Base-by-base conservation (phyloP, 2,797 vertebrate genomes). In the Cynodonichthys magdalenae region DNA sequence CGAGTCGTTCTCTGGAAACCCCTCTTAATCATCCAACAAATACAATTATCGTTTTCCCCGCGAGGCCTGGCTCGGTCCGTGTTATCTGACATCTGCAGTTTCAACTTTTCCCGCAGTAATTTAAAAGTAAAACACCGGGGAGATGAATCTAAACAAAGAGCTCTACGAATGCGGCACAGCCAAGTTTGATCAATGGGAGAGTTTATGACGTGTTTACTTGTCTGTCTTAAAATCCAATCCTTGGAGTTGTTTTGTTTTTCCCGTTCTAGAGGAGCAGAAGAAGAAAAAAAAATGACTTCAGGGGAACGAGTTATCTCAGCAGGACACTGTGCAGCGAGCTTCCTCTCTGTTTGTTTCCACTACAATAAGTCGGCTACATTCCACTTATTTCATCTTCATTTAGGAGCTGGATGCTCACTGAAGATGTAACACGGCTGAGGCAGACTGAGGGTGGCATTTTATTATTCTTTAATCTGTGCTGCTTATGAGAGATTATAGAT, bases 11-110 rank as follows among this genome's bases (percentile, higher is more conserved):
- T 72, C 59, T 66, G 57, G 86, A 24, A 83, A 78, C 69, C 80
- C 36, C 73, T 83, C 60, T 75, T 77, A 87, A 86, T 92, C 87
- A 87, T 85, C 77, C 73, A 62, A 66, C 70, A 88, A 84, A 90
- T 82, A 86, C 83, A 90, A 79, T 87, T 77, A 83, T 82, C 56
- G 14, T 67, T 64, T 78, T 81, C 62, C 71, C 69, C 12, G 49
- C 18, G 63, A 66, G 24, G 75, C 50, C 7, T 0, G 52, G 36
- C 59, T 58, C 1, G 17, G 56, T 42, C 58, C 3, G 7, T 29
- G 18, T 50, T 59, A 62, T 69, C 46, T 72, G 28, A 66, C 47
- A 59, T 72, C 59, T 42, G 18, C 48, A 68, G 50, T 69, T 63
- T 45, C 15, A 36, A 62, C 24, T 59, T 59, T 53, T 54, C 34